A percentile compares a stretch with the other conserved stretches of the same genome.
Evolutionary conservation across 2,888 invertebrate genomes (phyloP).

Genomic region (Rotaria magnacalcarata): DNA sequence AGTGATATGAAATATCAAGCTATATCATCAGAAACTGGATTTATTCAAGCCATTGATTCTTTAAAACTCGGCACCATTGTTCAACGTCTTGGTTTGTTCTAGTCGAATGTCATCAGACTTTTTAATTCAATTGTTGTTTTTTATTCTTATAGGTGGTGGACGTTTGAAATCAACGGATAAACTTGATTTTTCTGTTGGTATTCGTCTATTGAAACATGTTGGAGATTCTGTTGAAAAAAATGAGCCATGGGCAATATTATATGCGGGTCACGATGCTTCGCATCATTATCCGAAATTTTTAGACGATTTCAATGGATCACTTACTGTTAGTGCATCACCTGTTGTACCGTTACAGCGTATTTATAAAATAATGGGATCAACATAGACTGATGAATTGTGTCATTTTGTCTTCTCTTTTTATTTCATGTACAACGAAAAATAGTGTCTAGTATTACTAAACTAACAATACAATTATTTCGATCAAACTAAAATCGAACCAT

Average conservation of each 20-base stretch:
- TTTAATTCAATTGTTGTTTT: too few species aligned
- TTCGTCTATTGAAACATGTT: constrained; percentile 55
- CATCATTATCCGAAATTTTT: not conserved
- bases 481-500: too few species aligned
- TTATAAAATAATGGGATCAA: not conserved
- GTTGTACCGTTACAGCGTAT: not conserved
- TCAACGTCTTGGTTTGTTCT: not conserved
- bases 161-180: constrained; percentile 55
- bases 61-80: constrained; percentile 41
- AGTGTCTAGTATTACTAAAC: too few species aligned
- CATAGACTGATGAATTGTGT: not conserved
- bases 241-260: constrained; percentile 47
- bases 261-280: not conserved
- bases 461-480: too few species aligned
- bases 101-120: not conserved
- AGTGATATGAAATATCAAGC: constrained; percentile 49
- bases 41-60: constrained; percentile 41
- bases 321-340: not conserved
- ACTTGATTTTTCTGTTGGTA: constrained; percentile 61
- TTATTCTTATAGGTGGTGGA: constrained; percentile 59
- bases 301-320: not conserved
- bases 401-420: too few species aligned
- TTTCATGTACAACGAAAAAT: too few species aligned
- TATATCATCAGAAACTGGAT: constrained; percentile 46
- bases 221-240: constrained; percentile 52